Evolutionary conservation across 2,888 invertebrate genomes (phyloP).

Genomic region (Epiblema foenella): DNA sequence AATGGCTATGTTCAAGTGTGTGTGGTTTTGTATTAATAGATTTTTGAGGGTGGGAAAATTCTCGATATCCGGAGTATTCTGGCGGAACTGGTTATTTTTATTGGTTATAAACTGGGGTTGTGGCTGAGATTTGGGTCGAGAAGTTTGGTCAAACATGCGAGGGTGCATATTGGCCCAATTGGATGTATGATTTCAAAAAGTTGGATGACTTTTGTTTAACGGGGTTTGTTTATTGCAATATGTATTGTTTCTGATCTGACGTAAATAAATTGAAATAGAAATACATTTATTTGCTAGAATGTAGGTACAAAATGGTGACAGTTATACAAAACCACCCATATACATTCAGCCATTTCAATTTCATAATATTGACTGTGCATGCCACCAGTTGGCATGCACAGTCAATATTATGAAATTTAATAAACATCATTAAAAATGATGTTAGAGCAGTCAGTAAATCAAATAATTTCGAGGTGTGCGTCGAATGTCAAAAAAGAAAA

Average conservation of each 20-base stretch:
- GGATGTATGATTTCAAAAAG: slow-evolving; percentile 60
- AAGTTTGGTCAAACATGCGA: slow-evolving; percentile 71
- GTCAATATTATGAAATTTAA: too few species aligned
- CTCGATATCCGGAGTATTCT: slow-evolving; percentile 67
- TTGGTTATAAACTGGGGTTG: slow-evolving; percentile 77
- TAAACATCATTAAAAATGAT: too few species aligned
- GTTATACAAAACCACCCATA: too few species aligned
- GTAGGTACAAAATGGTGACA: too few species aligned
- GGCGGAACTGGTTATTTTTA: slow-evolving; percentile 81
- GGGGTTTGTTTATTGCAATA: slow-evolving; percentile 43
- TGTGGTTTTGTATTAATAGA: slow-evolving; percentile 54
- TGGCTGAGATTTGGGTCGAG: slow-evolving; percentile 65
- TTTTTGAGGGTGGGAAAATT: slow-evolving; percentile 77
- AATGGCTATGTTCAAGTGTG: slow-evolving; percentile 44
- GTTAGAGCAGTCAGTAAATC: too few species aligned
- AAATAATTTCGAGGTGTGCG: too few species aligned
- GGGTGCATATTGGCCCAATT: slow-evolving; percentile 57
- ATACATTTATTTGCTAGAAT: too few species aligned
- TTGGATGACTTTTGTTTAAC: slow-evolving; percentile 51
- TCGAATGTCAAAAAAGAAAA: too few species aligned
- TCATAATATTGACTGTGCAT: too few species aligned
- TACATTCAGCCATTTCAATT: too few species aligned
- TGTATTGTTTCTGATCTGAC: not conserved
- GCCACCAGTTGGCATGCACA: too few species aligned
- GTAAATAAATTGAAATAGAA: too few species aligned